A percentile compares a stretch with the other conserved stretches of the same genome.
Evolutionary conservation across 2,888 invertebrate genomes (phyloP).

Genomic region (Cephus rjabovi): DNA sequence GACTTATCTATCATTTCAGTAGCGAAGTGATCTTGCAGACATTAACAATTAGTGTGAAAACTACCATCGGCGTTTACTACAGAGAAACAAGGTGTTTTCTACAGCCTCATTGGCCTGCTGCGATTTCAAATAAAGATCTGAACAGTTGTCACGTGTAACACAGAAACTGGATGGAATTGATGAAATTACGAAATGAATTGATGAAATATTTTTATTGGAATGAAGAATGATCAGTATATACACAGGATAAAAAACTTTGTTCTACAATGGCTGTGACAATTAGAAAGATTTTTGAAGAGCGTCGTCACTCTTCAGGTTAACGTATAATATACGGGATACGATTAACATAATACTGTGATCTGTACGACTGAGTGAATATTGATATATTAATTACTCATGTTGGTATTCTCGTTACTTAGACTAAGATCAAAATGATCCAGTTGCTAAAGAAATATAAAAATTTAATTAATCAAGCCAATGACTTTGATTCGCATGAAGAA

Average conservation of each 20-base stretch:
- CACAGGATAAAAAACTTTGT: neutral
- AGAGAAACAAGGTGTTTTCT: neutral
- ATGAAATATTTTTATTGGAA: neutral
- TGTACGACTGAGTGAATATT: neutral
- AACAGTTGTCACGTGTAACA: too few relatives aligned
- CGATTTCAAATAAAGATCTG: too few relatives aligned
- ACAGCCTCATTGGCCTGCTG: too few relatives aligned
- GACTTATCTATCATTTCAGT: neutral
- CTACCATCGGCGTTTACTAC: too few relatives aligned
- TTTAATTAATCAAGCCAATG: neutral
- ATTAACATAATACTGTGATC: neutral
- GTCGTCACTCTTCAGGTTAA: neutral
- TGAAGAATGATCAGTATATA: neutral
- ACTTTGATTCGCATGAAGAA: neutral
- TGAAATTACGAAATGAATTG: neutral
- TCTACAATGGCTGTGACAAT: neutral
- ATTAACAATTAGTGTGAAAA: neutral
- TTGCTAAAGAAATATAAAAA: neutral
- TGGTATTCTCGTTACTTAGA: neutral
- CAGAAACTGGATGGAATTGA: neutral
- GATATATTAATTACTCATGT: neutral
- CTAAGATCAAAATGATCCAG: neutral
- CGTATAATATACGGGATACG: neutral
- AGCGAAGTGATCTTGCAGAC: neutral
- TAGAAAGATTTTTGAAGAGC: neutral